Evolutionary conservation across 2,113 vertebrate species (phyloP).

Genomic region (Myxocyprinus asiaticus): DNA sequence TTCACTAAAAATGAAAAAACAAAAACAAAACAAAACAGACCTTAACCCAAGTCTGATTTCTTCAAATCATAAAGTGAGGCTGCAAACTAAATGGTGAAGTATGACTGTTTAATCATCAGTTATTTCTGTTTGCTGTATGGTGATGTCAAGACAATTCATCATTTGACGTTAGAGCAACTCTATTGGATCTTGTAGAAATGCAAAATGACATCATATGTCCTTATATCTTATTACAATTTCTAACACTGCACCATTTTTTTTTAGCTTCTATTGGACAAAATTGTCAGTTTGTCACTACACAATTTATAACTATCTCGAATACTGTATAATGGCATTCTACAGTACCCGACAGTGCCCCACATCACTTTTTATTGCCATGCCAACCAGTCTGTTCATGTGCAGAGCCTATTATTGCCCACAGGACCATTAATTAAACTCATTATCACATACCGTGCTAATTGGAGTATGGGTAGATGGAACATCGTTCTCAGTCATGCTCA

Average conservation of each 20-base stretch:
- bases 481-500: slow-evolving; percentile 36
- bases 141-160: slow-evolving; percentile 43
- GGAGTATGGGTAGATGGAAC: slow-evolving; percentile 47
- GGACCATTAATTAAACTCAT: slow-evolving; percentile 52
- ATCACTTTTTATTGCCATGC: slow-evolving; percentile 38
- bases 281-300: not conserved
- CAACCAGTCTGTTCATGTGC: slow-evolving; percentile 38
- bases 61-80: no score
- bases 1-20: slow-evolving; percentile 55
- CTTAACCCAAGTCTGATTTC: slow-evolving; percentile 39
- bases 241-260: not conserved
- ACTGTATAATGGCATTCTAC: not conserved
- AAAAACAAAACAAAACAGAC: slow-evolving; percentile 58
- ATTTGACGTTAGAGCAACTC: slow-evolving; percentile 36
- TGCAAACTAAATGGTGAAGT: no score
- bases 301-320: no score
- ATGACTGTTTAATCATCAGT: not conserved
- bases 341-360: slow-evolving; percentile 20
- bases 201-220: no score
- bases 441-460: slow-evolving; percentile 56
- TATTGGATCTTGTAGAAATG: slow-evolving; percentile 55
- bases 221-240: no score
- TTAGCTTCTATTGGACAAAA: not conserved
- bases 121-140: no score
- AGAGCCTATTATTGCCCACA: slow-evolving; percentile 42